Percentiles rank a stretch among this genome's conserved stretches.
Conservation (phyloP, 2,888 invertebrate genomes). For the Drosophila dives region DNA sequence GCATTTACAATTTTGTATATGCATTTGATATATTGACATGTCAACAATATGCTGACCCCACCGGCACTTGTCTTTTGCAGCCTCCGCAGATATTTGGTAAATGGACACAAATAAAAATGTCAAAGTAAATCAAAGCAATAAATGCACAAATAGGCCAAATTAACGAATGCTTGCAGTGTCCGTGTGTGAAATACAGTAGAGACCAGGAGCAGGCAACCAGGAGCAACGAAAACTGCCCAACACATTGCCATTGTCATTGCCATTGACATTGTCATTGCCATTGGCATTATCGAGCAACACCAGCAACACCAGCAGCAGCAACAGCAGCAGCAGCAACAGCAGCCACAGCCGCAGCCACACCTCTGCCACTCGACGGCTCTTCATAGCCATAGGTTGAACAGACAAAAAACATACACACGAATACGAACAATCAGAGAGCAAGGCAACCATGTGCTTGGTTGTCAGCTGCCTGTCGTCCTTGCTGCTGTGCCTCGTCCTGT, state of each 20-base stretch:
- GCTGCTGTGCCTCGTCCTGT: constrained; percentile 68
- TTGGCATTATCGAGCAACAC: constrained; percentile 30
- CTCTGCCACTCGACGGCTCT: constrained; percentile 20
- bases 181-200: constrained; percentile 36
- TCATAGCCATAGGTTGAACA: constrained; percentile 24
- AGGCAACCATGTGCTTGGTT: constrained; percentile 62
- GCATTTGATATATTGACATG: constrained; percentile 67
- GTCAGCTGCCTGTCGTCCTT: constrained; percentile 51
- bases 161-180: constrained; percentile 31
- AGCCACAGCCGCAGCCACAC: constrained; percentile 20
- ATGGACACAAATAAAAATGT: constrained; percentile 42
- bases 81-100: constrained; percentile 27
- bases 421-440: constrained; percentile 37
- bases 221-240: constrained; percentile 28
- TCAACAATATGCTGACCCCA: constrained; percentile 58
- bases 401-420: constrained; percentile 11
- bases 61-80: constrained; percentile 29
- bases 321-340: constrained; percentile 3
- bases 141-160: constrained; percentile 30
- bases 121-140: constrained; percentile 60
- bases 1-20: constrained; percentile 39
- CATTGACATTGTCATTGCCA: constrained; percentile 19
- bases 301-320: constrained; percentile 23
- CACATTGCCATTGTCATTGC: constrained; percentile 11
- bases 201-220: constrained; percentile 36